These are phyloP conservation scores for Caenorhabditis sp. DNA, from an alignment of 2,888 invertebrate genomes.

Conservation along the genomic window DNA sequence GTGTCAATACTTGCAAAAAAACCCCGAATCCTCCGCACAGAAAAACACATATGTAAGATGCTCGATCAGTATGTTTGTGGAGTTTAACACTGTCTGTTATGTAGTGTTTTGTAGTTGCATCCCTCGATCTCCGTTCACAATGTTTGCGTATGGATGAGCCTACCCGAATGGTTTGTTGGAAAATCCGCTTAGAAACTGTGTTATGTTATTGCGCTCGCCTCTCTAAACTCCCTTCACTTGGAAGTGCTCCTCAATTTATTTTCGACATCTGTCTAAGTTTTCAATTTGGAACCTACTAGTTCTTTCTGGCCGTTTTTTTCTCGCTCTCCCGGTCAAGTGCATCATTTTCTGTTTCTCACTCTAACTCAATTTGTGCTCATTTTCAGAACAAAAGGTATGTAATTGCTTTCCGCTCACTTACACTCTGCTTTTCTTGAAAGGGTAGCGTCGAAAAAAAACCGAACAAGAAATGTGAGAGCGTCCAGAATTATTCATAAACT, in stretches of 20 bases:
- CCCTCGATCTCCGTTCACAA: conserved; percentile 31
- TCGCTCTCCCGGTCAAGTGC: conserved; percentile 6
- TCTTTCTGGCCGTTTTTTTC: conserved; percentile 13
- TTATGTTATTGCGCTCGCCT: conserved; percentile 54
- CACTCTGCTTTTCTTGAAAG: conserved; percentile 12
- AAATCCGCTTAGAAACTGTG: conserved; percentile 63
- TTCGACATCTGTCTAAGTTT: conserved; percentile 25
- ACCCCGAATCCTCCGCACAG: neutral
- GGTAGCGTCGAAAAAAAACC: conserved; percentile 43
- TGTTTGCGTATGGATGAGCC: conserved; percentile 59
- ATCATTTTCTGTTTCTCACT: neutral
- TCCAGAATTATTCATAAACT: conserved; percentile 54
- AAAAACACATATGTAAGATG: conserved; percentile 28
- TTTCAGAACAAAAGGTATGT: conserved; percentile 52
- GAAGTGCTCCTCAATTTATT: conserved; percentile 43
- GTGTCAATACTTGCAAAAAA: conserved; percentile 6
- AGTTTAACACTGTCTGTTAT: conserved; percentile 54
- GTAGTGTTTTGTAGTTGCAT: conserved; percentile 39
- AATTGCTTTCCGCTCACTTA: conserved; percentile 41
- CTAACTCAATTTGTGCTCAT: conserved; percentile 52
- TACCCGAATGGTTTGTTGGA: conserved; percentile 57
- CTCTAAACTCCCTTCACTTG: conserved; percentile 37
- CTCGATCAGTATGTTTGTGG: conserved; percentile 53
- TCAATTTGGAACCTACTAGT: conserved; percentile 23
- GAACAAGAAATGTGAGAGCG: conserved; percentile 63